A percentile compares a stretch with the other conserved stretches of the same genome.
phyloP scores from a whole-genome alignment of 2,888 invertebrate species.

The Drosophila cognata region DNA sequence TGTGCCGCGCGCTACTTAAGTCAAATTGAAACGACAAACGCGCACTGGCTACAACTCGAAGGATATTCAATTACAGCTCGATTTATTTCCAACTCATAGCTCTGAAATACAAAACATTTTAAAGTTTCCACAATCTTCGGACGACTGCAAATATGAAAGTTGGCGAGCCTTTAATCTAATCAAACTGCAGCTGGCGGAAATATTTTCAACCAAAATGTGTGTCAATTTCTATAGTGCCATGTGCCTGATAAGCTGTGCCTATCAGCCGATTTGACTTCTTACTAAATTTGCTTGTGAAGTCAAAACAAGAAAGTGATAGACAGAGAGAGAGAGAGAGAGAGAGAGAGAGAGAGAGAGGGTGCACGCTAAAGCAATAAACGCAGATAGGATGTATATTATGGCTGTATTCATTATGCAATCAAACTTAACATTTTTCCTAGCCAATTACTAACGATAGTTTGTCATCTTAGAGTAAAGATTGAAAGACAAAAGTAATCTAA shows the following conservation, averaged over 20 bases:
- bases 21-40: constrained; percentile 74
- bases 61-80: neutral
- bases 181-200: constrained; percentile 42
- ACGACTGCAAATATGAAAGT: constrained; percentile 20
- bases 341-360: neutral
- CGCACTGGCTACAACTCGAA: constrained; percentile 43
- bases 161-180: constrained; percentile 46
- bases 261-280: constrained; percentile 16
- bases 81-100: constrained; percentile 9
- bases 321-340: neutral
- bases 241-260: constrained; percentile 31
- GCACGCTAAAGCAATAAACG: neutral
- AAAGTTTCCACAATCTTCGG: neutral
- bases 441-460: neutral
- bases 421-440: neutral
- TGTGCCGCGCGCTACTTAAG: constrained; percentile 70
- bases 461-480: fast-evolving
- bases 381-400: neutral
- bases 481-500: no score
- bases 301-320: neutral
- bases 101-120: neutral
- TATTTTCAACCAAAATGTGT: constrained; percentile 46
- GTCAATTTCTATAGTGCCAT: constrained; percentile 39
- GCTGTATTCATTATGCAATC: neutral
- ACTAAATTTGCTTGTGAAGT: constrained; percentile 5